Conservation (phyloP, 2,888 invertebrate species). For the Aphodius sticticus region DNA sequence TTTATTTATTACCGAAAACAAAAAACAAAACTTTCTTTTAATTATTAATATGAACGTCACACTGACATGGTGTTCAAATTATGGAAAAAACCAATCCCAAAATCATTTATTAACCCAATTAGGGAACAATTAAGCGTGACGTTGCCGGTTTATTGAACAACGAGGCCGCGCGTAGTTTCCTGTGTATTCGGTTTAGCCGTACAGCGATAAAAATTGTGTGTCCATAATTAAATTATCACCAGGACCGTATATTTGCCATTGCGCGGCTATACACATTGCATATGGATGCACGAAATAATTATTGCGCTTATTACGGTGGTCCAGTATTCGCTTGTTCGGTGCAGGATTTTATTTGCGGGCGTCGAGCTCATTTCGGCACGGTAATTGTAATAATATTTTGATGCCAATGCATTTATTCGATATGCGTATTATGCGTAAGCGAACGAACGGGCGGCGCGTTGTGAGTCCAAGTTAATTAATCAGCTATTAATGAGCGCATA, state of each 20-base stretch:
- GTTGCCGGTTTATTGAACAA: background rate
- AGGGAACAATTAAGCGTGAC: background rate
- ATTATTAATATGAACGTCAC: too few relatives aligned
- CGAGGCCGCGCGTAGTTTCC: background rate
- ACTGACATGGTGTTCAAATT: too few relatives aligned
- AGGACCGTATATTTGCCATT: background rate
- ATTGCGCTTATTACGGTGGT: background rate
- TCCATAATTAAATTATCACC: background rate
- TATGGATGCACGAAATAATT: background rate
- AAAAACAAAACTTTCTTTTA: too few relatives aligned
- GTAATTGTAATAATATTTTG: slow-evolving; percentile 4
- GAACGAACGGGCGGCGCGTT: background rate
- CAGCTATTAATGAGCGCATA: slow-evolving; percentile 24
- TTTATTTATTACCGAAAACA: too few relatives aligned
- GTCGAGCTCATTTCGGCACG: background rate
- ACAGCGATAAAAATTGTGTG: background rate
- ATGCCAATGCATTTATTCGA: background rate
- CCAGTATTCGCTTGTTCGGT: background rate
- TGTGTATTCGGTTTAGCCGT: background rate
- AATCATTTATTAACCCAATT: too few relatives aligned
- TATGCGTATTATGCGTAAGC: background rate
- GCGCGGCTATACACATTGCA: background rate
- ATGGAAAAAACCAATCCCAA: too few relatives aligned
- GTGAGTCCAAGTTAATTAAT: slow-evolving; percentile 17
- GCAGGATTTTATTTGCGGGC: background rate